Base-by-base conservation (phyloP, 2,113 vertebrate genomes). In the Cavia porcellus region DNA sequence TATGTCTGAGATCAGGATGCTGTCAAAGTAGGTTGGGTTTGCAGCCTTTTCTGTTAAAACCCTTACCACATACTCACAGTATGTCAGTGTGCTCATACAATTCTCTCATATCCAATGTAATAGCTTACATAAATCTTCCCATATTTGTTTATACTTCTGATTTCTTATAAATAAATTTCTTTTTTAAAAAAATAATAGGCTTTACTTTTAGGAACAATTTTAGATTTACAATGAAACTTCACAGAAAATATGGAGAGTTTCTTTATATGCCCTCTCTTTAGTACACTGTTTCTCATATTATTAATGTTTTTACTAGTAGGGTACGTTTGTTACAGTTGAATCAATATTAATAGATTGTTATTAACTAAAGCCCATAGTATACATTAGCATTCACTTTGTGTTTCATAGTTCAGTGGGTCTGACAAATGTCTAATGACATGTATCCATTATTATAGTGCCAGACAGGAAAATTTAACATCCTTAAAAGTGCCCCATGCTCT, bases 61-160 rank as follows among this genome's bases (percentile, higher is more conserved):
- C 14, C 38, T 79, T 15, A 5, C 6, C 42, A 7, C 32, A 30
- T 87, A 30, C 12, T 64, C 25, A 38, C 9, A 55, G 64, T 24
- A 30, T 47, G 47, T 83, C n/a, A 66, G 17, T 24, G 50, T 50
- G 59, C 19, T 50, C 11, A 38, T 38, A 47, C 0, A 59, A n/a
- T 4, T 68, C 22, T 85, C 22, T 89, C 70, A 79, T 22, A 47
- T 42, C 6, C 75, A 42, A 13, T 81, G 45, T 89, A n/a, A 38
- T 75, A 52, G 20, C 22, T 89, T 22, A 84, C 32, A 83, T 15
- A 72, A 77, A 57, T 86, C 28, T 35, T 1, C 3, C 22, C 10
- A 74, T 95, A 57, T 92, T 92, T 86, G 28, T 50, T 61, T 84
- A 19, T 62, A 11, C 22, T 83, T 85, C 86, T 86, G 38, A 42